Evolutionary conservation across 2,888 invertebrate genomes (phyloP).

Genomic region (Caenorhabditis sp.): DNA sequence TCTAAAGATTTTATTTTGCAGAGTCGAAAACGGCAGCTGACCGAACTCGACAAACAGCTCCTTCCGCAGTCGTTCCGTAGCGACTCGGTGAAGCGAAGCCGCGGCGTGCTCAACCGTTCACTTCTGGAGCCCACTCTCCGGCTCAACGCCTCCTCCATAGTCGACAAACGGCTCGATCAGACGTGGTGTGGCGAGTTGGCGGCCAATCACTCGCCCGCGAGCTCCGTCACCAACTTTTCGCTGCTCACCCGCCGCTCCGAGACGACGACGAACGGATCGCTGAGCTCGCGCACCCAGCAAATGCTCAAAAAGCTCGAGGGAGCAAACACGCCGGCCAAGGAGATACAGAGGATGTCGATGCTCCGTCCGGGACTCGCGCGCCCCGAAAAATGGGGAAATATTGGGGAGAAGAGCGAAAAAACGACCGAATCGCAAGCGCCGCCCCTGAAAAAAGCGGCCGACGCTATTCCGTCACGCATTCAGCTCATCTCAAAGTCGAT

Average conservation of each 20-base stretch:
- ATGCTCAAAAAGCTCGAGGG: constrained; percentile 38
- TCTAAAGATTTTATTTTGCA: constrained; percentile 31
- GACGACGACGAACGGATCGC: constrained; percentile 34
- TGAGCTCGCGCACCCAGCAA: constrained; percentile 52
- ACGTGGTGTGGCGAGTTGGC: constrained; percentile 54
- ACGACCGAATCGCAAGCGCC: no score
- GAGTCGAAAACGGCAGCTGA: constrained; percentile 54
- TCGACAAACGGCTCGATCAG: constrained; percentile 13
- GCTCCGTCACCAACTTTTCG: constrained; percentile 51
- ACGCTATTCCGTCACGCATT: constrained; percentile 51
- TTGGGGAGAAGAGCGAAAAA: no score
- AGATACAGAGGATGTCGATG: constrained; percentile 53
- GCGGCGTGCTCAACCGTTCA: constrained; percentile 39
- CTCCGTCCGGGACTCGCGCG: constrained; percentile 30
- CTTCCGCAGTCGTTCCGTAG: constrained; percentile 31
- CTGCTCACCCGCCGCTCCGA: constrained; percentile 36
- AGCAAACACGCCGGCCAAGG: constrained; percentile 45
- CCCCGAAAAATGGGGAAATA: constrained; percentile 48
- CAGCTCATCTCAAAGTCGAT: constrained; percentile 51
- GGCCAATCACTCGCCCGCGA: constrained; percentile 47
- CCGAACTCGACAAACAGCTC: constrained; percentile 35
- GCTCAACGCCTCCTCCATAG: not conserved
- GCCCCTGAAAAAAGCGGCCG: constrained; percentile 48
- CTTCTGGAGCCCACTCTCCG: constrained; percentile 40
- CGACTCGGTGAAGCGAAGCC: constrained; percentile 40